Evolutionary conservation across 1,140 invertebrate species (phyloP), one percentile per base, ranked within the genome.

Genomic region (Philotrypesis tridentata): DNA sequence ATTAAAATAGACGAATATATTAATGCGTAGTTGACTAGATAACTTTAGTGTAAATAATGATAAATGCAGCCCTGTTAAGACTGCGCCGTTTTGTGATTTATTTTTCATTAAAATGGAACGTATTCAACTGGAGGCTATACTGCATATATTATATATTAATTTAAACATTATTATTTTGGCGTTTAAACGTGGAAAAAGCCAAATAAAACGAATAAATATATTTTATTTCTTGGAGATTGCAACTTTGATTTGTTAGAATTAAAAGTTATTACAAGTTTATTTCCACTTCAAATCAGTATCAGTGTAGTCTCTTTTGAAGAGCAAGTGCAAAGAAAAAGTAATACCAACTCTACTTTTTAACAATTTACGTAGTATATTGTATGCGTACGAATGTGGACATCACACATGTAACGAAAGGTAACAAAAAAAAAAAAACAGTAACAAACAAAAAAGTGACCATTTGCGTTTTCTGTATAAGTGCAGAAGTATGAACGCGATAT

Each of bases 51-150:
- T 79, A 67, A 74, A 83, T 83, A 75, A 79, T 60, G 23, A 70
- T 29, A 40, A 71, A 43, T 29, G 25, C 48, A 74, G 55, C 75
- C 2, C 29, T 74, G 4, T 60, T 40, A 7, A 6, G 60, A 60
- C 40, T 78, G 60, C 40, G 73, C 27, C 60, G 25, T 82, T 73
- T 83, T 68, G 68, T 83, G 40, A 78, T 79, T 83, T 75, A 70
- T 73, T 73, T 78, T 63, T 61, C 40, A 79, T 73, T 65, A 27
- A 74, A 79, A 82, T 78, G 60, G 65, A 78, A 31, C 60, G 25
- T 48, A 82, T 78, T 17, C 27, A 61, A 74, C 29, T 68, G 12
- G 76, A 83, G 76, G 43, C 82, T 83, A 33, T 83, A 83, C 76
- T 74, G 29, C 21, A 61, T 33, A 68, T 48, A 40, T 68, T 43